phyloP scores from a whole-genome alignment of 2,888 invertebrate species.

The Nomada ruficornis region DNA sequence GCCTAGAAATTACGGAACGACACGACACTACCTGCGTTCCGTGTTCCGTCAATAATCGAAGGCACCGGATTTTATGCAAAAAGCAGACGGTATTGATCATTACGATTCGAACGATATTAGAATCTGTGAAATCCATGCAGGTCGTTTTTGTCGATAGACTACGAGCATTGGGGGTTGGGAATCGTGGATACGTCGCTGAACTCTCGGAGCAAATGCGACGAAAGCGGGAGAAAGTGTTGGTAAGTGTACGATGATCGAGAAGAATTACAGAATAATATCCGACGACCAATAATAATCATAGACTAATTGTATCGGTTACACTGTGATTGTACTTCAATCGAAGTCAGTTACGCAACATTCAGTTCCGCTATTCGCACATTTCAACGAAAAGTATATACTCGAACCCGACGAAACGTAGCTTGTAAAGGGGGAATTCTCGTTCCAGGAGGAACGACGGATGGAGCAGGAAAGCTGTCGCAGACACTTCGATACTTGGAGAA shows the following conservation, averaged over 20 bases:
- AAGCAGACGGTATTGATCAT: not conserved
- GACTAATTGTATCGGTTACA: conserved; percentile 15
- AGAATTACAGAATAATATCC: conserved; percentile 26
- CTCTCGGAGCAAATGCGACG: conserved; percentile 78
- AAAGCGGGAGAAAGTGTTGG: conserved; percentile 76
- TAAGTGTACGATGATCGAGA: conserved; percentile 67
- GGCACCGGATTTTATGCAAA: not conserved
- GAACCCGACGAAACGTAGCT: not conserved
- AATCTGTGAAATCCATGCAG: not conserved
- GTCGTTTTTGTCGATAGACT: conserved; percentile 65
- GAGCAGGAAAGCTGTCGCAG: conserved; percentile 88
- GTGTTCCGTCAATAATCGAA: too few species aligned
- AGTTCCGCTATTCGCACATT: not conserved
- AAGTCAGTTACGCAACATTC: not conserved
- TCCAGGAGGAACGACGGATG: conserved; percentile 86
- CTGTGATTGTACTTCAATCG: not conserved
- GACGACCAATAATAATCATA: conserved; percentile 1
- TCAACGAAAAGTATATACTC: not conserved
- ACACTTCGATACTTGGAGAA: conserved; percentile 91
- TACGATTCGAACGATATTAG: not conserved
- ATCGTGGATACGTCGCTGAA: conserved; percentile 76
- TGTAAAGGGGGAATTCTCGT: conserved; percentile 53
- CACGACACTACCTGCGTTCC: not conserved
- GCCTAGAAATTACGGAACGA: not conserved
- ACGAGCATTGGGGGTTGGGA: conserved; percentile 69